Percentiles rank a stretch among this genome's conserved stretches.
These are phyloP conservation scores for Homarus americanus DNA, from an alignment of 1,140 invertebrate genomes.

Conservation along the genomic window DNA sequence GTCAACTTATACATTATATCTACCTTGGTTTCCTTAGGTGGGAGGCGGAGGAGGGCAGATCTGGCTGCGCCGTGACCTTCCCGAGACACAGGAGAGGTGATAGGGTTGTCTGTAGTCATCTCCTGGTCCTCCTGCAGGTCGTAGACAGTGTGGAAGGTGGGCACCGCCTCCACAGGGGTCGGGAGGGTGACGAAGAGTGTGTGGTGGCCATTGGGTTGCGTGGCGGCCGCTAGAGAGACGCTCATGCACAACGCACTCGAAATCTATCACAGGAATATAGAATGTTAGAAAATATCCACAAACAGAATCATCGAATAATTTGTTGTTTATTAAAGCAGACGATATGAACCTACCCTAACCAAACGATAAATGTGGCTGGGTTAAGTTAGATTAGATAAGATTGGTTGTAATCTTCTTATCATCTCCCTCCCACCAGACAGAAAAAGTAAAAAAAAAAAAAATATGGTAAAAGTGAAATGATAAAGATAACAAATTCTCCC, in stretches of 20 bases:
- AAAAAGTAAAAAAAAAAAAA: too few species aligned
- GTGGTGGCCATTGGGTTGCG: not conserved
- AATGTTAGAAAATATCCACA: too few species aligned
- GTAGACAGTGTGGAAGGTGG: not conserved
- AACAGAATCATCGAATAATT: too few species aligned
- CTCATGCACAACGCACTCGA: not conserved
- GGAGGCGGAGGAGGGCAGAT: not conserved
- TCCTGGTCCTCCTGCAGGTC: not conserved
- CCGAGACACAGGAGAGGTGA: not conserved
- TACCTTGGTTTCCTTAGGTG: not conserved
- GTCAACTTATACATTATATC: too few species aligned
- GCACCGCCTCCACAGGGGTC: not conserved
- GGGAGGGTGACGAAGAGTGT: conserved; percentile 5
- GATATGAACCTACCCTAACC: too few species aligned
- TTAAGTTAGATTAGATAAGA: too few species aligned
- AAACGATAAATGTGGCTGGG: too few species aligned
- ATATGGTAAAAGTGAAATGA: too few species aligned
- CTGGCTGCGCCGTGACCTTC: not conserved
- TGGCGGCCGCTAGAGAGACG: not conserved
- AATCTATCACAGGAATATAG: not conserved
- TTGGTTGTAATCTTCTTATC: too few species aligned
- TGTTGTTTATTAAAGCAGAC: too few species aligned
- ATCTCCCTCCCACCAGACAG: too few species aligned
- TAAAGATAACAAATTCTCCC: too few species aligned
- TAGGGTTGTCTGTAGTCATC: not conserved